Conservation (phyloP, 2,113 vertebrate genomes). For the Corydoras maculifer region DNA sequence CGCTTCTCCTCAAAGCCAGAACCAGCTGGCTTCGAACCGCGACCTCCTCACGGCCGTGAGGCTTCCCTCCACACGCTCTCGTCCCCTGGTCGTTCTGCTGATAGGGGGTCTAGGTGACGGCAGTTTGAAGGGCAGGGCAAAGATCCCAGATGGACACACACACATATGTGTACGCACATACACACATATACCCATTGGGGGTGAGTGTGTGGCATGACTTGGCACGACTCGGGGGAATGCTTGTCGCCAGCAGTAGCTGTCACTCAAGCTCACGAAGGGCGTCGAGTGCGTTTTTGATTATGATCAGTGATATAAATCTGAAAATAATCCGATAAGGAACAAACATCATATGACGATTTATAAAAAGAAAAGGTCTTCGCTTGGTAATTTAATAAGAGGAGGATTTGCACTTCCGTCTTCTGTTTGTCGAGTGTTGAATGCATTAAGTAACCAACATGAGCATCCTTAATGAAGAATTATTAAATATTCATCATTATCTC, state of each 20-base stretch:
- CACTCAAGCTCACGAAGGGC: constrained; percentile 59
- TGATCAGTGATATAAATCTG: constrained; percentile 37
- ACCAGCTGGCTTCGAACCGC: constrained; percentile 72
- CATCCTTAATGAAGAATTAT: no score
- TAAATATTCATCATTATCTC: no score
- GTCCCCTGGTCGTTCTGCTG: constrained; percentile 64
- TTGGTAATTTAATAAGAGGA: not conserved
- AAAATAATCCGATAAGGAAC: constrained; percentile 20
- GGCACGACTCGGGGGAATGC: constrained; percentile 57
- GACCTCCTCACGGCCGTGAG: constrained; percentile 65
- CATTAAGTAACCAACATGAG: not conserved
- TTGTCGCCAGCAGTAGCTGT: constrained; percentile 61
- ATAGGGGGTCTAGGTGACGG: constrained; percentile 63
- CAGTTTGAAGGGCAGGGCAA: constrained; percentile 59
- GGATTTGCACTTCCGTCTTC: not conserved
- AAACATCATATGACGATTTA: constrained; percentile 22
- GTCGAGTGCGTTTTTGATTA: constrained; percentile 44
- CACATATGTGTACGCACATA: constrained; percentile 33
- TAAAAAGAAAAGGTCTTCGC: not conserved
- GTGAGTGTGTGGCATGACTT: constrained; percentile 52
- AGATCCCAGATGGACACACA: constrained; percentile 65
- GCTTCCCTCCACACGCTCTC: constrained; percentile 67
- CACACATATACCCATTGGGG: constrained; percentile 37
- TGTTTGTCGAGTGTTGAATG: not conserved
- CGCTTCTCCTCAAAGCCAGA: constrained; percentile 63